Evolutionary conservation across 2,113 vertebrate species (phyloP).

Genomic region (Thamnaconus septentrionalis): DNA sequence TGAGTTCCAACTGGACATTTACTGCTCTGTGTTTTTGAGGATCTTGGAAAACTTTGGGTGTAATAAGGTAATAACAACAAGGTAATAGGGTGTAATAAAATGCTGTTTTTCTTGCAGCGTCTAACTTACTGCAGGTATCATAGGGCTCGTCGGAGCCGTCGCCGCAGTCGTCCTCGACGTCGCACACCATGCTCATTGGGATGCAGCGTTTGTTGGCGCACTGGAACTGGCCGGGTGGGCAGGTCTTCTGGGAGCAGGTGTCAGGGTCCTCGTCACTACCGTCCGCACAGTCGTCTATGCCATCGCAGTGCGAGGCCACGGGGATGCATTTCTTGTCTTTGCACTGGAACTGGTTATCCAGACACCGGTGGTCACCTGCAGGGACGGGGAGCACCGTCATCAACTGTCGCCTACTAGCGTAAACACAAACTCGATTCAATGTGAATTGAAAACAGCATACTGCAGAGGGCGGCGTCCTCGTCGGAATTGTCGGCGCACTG

Average conservation of each 20-base stretch:
- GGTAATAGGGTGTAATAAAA: neutral
- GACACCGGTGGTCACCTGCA: slow-evolving; percentile 70
- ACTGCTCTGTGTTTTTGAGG: no score
- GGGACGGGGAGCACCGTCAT: neutral
- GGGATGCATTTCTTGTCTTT: slow-evolving; percentile 74
- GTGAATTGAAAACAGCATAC: slow-evolving; percentile 42
- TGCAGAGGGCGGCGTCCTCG: slow-evolving; percentile 76
- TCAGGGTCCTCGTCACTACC: slow-evolving; percentile 71
- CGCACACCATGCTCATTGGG: slow-evolving; percentile 59
- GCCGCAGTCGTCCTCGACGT: slow-evolving; percentile 68
- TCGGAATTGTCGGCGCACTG: slow-evolving; percentile 74
- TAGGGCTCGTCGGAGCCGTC: slow-evolving; percentile 66
- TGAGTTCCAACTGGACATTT: no score
- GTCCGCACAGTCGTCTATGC: slow-evolving; percentile 65
- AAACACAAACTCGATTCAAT: neutral
- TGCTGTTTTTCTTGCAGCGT: neutral
- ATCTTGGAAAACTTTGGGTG: no score
- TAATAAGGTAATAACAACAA: no score
- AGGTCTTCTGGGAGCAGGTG: slow-evolving; percentile 68
- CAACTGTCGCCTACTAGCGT: neutral
- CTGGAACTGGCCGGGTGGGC: slow-evolving; percentile 61
- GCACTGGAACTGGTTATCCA: slow-evolving; percentile 75
- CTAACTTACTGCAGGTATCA: slow-evolving; percentile 68
- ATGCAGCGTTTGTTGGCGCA: slow-evolving; percentile 63
- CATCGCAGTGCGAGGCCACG: slow-evolving; percentile 73